These are phyloP conservation scores for Callyntrura guangdongensis DNA, from an alignment of 2,888 invertebrate genomes.

Conservation along the genomic window DNA sequence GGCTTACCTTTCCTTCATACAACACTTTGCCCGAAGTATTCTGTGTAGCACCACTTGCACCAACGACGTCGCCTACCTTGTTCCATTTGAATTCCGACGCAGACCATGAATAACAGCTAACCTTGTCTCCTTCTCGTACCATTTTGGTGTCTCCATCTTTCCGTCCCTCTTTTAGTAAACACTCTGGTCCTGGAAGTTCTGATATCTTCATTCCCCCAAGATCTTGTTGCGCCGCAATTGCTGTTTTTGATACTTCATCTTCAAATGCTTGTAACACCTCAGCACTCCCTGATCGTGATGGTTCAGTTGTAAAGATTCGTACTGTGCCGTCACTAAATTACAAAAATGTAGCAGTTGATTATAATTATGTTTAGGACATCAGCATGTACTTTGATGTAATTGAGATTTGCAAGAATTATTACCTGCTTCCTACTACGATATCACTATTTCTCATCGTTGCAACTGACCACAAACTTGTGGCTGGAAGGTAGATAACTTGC, in stretches of 20 bases:
- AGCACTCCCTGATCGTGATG: constrained; percentile 90
- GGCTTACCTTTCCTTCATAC: constrained; percentile 92
- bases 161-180: constrained; percentile 91
- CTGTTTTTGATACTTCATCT: constrained; percentile 90
- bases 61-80: constrained; percentile 95
- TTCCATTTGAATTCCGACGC: constrained; percentile 90
- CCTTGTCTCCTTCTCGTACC: constrained; percentile 90
- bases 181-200: constrained; percentile 94
- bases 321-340: constrained; percentile 92
- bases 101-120: constrained; percentile 94
- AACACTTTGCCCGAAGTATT: constrained; percentile 91
- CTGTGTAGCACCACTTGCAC: constrained; percentile 90
- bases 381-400: no score
- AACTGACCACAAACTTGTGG: constrained; percentile 96
- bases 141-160: constrained; percentile 94
- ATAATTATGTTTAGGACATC: no score
- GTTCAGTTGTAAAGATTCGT: constrained; percentile 93
- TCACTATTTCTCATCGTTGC: constrained; percentile 94
- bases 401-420: constrained; percentile 58
- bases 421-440: constrained; percentile 93
- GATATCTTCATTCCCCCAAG: constrained; percentile 95
- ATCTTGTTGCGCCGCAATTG: constrained; percentile 89
- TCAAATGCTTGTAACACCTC: constrained; percentile 89
- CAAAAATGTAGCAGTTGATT: no score
- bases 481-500: constrained; percentile 89